A percentile compares a stretch with the other conserved stretches of the same genome.
These are phyloP conservation scores for Pheosia tremula DNA, from an alignment of 2,888 invertebrate species.

Conservation along the genomic window DNA sequence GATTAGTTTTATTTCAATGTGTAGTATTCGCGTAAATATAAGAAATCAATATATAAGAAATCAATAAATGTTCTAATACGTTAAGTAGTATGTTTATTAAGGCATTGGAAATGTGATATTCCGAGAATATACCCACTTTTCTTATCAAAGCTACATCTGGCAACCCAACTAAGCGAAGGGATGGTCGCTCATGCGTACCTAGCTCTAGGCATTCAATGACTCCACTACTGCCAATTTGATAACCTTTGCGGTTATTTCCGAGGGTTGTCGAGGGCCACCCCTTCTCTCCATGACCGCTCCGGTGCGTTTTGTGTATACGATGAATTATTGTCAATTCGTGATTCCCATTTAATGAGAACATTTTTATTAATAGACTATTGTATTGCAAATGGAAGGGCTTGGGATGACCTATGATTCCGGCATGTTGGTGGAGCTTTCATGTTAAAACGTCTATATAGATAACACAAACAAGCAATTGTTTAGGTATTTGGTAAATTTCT, in stretches of 20 bases:
- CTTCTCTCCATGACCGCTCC: slow-evolving; percentile 28
- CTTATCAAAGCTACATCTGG: not conserved
- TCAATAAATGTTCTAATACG: too few relatives aligned
- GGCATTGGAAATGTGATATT: not conserved
- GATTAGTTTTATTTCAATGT: too few relatives aligned
- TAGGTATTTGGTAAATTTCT: too few relatives aligned
- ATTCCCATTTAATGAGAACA: slow-evolving; percentile 28
- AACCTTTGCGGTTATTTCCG: slow-evolving; percentile 45
- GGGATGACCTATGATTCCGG: too few relatives aligned
- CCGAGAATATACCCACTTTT: not conserved
- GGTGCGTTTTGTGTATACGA: slow-evolving; percentile 32
- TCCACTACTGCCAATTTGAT: slow-evolving; percentile 45
- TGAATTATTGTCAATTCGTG: slow-evolving; percentile 27
- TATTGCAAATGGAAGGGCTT: too few relatives aligned
- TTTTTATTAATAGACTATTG: not conserved
- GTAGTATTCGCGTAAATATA: too few relatives aligned
- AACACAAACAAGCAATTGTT: too few relatives aligned
- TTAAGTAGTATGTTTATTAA: too few relatives aligned
- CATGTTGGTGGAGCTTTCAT: too few relatives aligned
- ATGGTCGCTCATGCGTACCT: slow-evolving; percentile 36
- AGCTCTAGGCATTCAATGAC: slow-evolving; percentile 40
- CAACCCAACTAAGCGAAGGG: slow-evolving; percentile 6
- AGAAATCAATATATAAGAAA: too few relatives aligned
- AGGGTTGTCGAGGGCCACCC: slow-evolving; percentile 34
- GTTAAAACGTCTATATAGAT: too few relatives aligned